A percentile compares a stretch with the other conserved stretches of the same genome.
Evolutionary conservation across 2,888 invertebrate species (phyloP).

Genomic region (Iselma pallidipennis): DNA sequence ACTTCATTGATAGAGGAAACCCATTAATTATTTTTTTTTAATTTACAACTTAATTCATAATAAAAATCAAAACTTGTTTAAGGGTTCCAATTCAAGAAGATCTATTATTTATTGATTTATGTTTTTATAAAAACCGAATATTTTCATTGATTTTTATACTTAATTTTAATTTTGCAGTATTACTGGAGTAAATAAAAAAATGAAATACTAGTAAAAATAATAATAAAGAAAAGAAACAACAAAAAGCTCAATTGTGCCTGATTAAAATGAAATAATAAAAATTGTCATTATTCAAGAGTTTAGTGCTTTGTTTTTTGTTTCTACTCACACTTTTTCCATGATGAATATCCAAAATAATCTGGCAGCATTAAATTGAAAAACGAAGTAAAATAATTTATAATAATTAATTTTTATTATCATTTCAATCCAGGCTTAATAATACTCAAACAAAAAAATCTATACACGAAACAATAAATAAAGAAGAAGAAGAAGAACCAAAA

Average conservation of each 20-base stretch:
- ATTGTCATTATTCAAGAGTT: neutral
- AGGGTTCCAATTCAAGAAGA: slow-evolving; percentile 19
- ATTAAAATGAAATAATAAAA: slow-evolving; percentile 36
- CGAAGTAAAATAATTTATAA: slow-evolving; percentile 18
- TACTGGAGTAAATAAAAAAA: neutral
- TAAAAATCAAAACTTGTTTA: neutral
- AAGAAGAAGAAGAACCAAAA: slow-evolving; percentile 30
- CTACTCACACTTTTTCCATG: slow-evolving; percentile 54
- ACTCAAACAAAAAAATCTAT: slow-evolving; percentile 12
- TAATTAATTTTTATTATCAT: slow-evolving; percentile 31
- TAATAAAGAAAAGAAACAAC: neutral
- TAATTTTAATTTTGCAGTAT: neutral
- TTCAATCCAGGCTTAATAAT: slow-evolving; percentile 19
- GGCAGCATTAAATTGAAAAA: slow-evolving; percentile 34
- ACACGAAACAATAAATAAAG: neutral
- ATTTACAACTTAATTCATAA: slow-evolving; percentile 11
- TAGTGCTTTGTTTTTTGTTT: neutral
- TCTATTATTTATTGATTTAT: neutral
- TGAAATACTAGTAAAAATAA: slow-evolving; percentile 1
- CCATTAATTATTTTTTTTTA: neutral
- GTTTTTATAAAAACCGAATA: neutral
- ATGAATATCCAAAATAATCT: slow-evolving; percentile 47
- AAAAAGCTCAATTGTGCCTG: slow-evolving; percentile 19
- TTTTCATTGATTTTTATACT: neutral
- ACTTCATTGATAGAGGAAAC: slow-evolving; percentile 11